A percentile compares a stretch with the other conserved stretches of the same genome.
These are phyloP conservation scores for Cephalophus harveyi DNA, from an alignment of 2,113 vertebrate species.

Conservation along the genomic window DNA sequence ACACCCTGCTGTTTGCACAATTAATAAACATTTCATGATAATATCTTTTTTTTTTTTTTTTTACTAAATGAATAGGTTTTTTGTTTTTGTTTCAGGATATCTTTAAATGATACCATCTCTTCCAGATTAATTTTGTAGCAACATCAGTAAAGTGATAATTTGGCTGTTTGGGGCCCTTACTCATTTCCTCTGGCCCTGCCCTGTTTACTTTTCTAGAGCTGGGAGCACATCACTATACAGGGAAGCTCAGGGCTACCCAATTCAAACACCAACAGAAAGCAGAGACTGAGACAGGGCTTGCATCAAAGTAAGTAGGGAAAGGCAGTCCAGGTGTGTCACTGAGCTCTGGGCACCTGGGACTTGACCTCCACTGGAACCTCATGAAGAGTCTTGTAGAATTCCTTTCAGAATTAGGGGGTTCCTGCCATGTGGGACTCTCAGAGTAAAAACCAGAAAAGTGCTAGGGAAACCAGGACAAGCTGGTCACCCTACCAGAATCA, in stretches of 20 bases:
- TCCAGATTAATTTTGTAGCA: not conserved
- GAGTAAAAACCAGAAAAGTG: not conserved
- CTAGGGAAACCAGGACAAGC: not conserved
- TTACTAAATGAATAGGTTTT: not conserved
- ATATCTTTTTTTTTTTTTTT: not conserved
- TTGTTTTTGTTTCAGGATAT: not conserved
- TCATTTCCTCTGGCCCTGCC: constrained; percentile 1
- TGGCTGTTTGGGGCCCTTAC: not conserved
- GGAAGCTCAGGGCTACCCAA: not conserved
- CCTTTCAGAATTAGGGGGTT: not conserved
- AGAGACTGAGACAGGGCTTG: not conserved
- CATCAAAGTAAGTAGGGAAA: not conserved
- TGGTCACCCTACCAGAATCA: not conserved
- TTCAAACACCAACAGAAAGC: not conserved
- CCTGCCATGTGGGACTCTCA: not conserved
- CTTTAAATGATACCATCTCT: not conserved
- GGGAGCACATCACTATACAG: not conserved
- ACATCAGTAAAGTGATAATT: constrained; percentile 1
- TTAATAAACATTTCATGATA: not conserved
- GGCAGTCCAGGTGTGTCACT: not conserved
- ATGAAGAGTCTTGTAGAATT: not conserved
- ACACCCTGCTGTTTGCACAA: not conserved
- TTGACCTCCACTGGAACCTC: not conserved
- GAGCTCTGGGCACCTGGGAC: not conserved
- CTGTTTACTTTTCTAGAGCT: not conserved